Evolutionary conservation across 2,888 invertebrate genomes (phyloP).

Genomic region (Marronus borbonicus): DNA sequence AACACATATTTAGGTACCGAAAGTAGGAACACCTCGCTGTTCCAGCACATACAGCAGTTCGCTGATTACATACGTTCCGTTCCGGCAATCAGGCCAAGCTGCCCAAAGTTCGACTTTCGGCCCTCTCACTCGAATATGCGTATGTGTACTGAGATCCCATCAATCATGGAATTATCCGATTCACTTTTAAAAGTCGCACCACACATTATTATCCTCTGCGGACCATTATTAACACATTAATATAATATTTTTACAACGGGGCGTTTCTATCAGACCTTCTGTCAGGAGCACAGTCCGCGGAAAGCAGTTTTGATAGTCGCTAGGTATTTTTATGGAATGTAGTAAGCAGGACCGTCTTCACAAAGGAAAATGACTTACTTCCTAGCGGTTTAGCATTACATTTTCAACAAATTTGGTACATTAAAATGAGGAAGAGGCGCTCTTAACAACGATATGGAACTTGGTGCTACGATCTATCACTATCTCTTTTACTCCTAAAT

Average conservation of each 20-base stretch:
- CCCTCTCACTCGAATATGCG: not conserved
- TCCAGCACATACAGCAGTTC: not conserved
- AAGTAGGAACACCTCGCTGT: not conserved
- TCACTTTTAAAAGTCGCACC: slow-evolving; percentile 59
- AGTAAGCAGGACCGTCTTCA: slow-evolving; percentile 10
- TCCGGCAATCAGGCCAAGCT: slow-evolving; percentile 8
- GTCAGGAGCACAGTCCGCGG: slow-evolving; percentile 66
- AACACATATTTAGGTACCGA: not conserved
- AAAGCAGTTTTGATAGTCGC: slow-evolving; percentile 64
- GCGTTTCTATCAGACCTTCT: slow-evolving; percentile 69
- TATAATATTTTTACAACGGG: slow-evolving; percentile 70
- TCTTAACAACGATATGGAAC: too few relatives aligned
- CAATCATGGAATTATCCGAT: slow-evolving; percentile 54
- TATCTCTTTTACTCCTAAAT: too few relatives aligned
- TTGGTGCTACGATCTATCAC: too few relatives aligned
- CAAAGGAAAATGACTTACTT: not conserved
- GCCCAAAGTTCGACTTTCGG: not conserved
- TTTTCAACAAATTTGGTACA: too few relatives aligned
- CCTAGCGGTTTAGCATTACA: too few relatives aligned
- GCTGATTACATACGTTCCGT: slow-evolving; percentile 22
- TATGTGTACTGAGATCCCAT: slow-evolving; percentile 29
- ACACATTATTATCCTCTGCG: slow-evolving; percentile 67
- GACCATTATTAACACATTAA: slow-evolving; percentile 70
- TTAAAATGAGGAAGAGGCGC: too few relatives aligned
- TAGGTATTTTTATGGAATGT: slow-evolving; percentile 47